Evolutionary conservation across 2,113 vertebrate species (phyloP).

Genomic region (Leiothrix lutea): DNA sequence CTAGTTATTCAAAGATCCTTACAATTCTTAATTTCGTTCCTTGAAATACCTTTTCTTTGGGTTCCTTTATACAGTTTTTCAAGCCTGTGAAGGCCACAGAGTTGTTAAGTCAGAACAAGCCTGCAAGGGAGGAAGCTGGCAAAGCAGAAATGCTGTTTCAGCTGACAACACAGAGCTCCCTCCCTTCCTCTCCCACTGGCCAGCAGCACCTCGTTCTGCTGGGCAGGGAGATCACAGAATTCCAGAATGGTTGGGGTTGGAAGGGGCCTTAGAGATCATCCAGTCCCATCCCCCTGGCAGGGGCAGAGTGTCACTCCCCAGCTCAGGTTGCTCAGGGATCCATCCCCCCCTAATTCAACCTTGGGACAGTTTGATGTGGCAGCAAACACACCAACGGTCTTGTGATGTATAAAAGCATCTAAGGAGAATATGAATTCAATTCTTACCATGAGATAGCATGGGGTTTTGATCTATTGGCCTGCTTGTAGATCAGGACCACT

Average conservation of each 20-base stretch:
- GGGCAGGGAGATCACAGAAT: background rate
- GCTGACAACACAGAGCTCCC: background rate
- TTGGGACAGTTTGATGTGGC: fast-evolving
- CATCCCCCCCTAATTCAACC: background rate
- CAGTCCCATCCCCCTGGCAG: background rate
- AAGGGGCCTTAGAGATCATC: background rate
- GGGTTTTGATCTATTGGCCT: background rate
- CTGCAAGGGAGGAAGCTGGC: background rate
- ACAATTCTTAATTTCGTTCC: slow-evolving; percentile 59
- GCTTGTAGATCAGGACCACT: background rate
- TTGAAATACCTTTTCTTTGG: slow-evolving; percentile 49
- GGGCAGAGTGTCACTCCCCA: background rate
- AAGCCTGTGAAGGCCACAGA: background rate
- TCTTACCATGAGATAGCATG: background rate
- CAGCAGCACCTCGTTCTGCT: background rate
- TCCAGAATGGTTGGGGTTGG: background rate
- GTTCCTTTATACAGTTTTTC: background rate
- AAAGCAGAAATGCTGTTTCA: background rate
- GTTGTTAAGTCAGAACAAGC: background rate
- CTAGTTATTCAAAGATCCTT: slow-evolving; percentile 66
- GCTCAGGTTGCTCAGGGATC: background rate
- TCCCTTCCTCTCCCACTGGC: background rate
- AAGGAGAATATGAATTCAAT: background rate
- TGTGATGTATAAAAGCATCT: background rate
- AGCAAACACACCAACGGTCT: background rate